phyloP scores from a whole-genome alignment of 2,797 vertebrate species.

The Valencia hispanica region DNA sequence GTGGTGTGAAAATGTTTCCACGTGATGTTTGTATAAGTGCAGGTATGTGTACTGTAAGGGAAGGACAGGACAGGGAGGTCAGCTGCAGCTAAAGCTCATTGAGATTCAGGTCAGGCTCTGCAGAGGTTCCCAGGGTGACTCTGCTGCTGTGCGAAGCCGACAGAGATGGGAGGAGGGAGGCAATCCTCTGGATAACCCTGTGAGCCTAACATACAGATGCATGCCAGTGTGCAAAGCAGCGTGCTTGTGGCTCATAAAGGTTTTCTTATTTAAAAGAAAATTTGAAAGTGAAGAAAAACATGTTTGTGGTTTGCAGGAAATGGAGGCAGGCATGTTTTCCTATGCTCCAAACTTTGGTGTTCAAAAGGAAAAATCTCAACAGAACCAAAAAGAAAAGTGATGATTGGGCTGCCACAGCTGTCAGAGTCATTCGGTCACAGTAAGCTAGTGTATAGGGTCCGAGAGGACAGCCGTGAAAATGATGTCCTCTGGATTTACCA shows the following conservation, averaged over 20 bases:
- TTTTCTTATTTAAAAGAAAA: conserved; percentile 15
- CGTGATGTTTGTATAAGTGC: conserved; percentile 6
- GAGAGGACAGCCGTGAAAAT: conserved; percentile 69
- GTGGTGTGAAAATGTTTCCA: neutral
- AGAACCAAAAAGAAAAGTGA: conserved; percentile 43
- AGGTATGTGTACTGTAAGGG: conserved; percentile 40
- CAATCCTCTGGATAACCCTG: conserved; percentile 62
- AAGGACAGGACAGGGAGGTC: conserved; percentile 64
- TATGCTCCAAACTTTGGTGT: neutral
- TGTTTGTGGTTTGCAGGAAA: neutral
- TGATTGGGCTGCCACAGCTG: conserved; percentile 66
- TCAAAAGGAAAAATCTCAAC: conserved; percentile 33
- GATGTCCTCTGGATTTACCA: conserved; percentile 53
- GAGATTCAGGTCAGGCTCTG: conserved; percentile 74
- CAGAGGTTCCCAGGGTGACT: conserved; percentile 77
- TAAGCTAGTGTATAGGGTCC: conserved; percentile 36
- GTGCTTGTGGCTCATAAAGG: conserved; percentile 2
- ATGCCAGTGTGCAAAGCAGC: conserved; percentile 21
- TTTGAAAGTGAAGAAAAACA: neutral
- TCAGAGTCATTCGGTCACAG: conserved; percentile 73
- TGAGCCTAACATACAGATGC: conserved; percentile 52
- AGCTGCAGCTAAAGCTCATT: conserved; percentile 69
- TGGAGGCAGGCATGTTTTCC: neutral
- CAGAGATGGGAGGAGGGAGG: conserved; percentile 42
- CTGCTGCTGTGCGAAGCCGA: conserved; percentile 62